These are phyloP conservation scores for Lamprotornis superbus DNA, from an alignment of 2,113 vertebrate genomes.

Conservation along the genomic window DNA sequence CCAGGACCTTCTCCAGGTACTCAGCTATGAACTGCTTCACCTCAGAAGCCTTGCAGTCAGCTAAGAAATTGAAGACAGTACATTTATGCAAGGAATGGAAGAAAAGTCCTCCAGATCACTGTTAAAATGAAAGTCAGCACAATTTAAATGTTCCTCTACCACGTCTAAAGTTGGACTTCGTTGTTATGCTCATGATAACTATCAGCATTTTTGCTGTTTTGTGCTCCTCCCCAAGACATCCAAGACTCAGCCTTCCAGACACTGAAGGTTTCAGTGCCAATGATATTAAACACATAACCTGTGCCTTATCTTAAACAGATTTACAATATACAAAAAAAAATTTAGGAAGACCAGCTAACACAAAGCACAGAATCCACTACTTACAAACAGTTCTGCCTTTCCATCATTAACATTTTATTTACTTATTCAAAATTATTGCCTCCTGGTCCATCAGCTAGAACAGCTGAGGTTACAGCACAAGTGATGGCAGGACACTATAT, in stretches of 20 bases:
- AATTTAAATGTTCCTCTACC: not conserved
- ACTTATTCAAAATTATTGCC: not conserved
- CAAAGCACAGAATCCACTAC: not conserved
- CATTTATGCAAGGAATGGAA: not conserved
- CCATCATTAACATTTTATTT: not conserved
- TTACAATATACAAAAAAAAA: not conserved
- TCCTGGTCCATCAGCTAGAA: not conserved
- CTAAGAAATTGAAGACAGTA: conserved; percentile 63
- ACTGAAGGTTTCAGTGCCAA: not conserved
- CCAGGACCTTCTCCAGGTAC: conserved; percentile 90
- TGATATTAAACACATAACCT: not conserved
- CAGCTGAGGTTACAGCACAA: not conserved
- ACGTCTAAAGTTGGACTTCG: not conserved
- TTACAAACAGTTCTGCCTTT: not conserved
- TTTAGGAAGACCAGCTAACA: not conserved
- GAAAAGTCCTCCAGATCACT: not conserved
- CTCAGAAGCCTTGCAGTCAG: conserved; percentile 93
- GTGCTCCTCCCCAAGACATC: not conserved
- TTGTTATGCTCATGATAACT: not conserved
- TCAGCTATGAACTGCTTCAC: conserved; percentile 87
- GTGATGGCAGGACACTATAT: not conserved
- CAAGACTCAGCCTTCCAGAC: not conserved
- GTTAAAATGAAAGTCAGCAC: not conserved
- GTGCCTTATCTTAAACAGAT: not conserved
- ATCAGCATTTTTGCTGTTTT: not conserved